These are phyloP conservation scores for Alcis repandata DNA, from an alignment of 2,888 invertebrate genomes.

Conservation along the genomic window DNA sequence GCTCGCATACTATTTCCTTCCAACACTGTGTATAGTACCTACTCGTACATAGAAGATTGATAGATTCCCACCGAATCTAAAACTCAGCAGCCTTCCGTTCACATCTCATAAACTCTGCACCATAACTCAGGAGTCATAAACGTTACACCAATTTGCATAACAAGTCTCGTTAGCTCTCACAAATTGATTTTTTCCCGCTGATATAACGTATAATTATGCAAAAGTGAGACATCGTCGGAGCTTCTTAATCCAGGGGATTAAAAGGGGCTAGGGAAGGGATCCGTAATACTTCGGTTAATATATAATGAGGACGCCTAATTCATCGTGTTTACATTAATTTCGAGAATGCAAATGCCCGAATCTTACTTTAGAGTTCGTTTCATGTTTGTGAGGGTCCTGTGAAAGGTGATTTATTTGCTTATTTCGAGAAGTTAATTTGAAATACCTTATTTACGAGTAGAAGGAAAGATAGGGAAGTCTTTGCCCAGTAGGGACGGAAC, in stretches of 20 bases:
- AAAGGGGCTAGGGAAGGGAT: conserved; percentile 75
- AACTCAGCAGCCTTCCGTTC: neutral
- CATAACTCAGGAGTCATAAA: conserved; percentile 39
- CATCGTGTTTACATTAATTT: conserved; percentile 81
- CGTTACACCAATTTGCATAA: conserved; percentile 43
- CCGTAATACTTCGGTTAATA: conserved; percentile 76
- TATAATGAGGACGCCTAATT: conserved; percentile 78
- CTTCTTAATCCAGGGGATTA: conserved; percentile 77
- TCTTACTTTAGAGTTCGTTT: conserved; percentile 36
- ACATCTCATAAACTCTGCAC: conserved; percentile 16
- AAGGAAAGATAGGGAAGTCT: too few species aligned
- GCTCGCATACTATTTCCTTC: too few species aligned
- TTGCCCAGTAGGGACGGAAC: too few species aligned
- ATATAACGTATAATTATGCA: conserved; percentile 80
- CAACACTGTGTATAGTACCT: too few species aligned
- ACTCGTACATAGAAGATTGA: too few species aligned
- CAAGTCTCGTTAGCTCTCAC: conserved; percentile 50
- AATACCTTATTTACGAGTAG: conserved; percentile 1
- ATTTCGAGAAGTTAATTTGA: conserved; percentile 37
- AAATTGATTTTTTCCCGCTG: conserved; percentile 75
- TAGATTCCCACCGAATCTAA: too few species aligned
- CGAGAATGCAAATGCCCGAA: conserved; percentile 62
- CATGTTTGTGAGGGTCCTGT: conserved; percentile 38
- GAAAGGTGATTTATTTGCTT: conserved; percentile 21
- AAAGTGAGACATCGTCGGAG: conserved; percentile 72